Percentiles rank a stretch among this genome's conserved stretches.
phyloP scores from a whole-genome alignment of 2,797 vertebrate species.

The Acridotheres tristis region DNA sequence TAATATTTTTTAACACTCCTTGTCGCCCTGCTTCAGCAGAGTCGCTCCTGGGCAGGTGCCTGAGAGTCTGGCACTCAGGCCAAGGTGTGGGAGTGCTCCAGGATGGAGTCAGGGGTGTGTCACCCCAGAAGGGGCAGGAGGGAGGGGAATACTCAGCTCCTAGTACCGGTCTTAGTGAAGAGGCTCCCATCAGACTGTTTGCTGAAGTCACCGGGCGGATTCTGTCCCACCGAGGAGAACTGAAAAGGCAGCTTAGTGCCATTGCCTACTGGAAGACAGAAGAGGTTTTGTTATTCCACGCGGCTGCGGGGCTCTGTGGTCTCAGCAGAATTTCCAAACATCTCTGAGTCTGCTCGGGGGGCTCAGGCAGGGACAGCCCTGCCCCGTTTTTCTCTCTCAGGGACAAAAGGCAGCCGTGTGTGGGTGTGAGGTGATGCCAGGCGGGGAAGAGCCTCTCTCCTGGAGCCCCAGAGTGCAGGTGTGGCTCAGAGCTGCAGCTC shows the following conservation, averaged over 20 bases:
- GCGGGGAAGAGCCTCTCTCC: not conserved
- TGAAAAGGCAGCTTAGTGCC: slow-evolving; percentile 77
- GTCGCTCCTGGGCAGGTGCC: not conserved
- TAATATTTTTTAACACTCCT: not conserved
- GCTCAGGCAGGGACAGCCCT: not conserved
- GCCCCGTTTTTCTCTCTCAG: not conserved
- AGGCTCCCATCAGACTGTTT: slow-evolving; percentile 76
- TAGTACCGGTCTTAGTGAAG: slow-evolving; percentile 77
- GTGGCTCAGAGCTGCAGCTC: not conserved
- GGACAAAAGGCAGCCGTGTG: not conserved
- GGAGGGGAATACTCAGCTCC: not conserved
- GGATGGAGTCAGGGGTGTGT: not conserved
- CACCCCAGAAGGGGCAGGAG: not conserved
- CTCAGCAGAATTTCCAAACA: not conserved
- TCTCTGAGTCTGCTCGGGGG: not conserved
- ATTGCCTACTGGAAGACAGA: slow-evolving; percentile 78
- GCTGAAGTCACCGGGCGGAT: slow-evolving; percentile 77
- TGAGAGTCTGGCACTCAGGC: not conserved
- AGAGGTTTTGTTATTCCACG: slow-evolving; percentile 42
- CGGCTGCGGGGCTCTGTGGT: not conserved
- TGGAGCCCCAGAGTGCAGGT: not conserved
- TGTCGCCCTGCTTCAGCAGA: not conserved
- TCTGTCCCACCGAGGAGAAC: slow-evolving; percentile 78
- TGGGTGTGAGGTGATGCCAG: not conserved
- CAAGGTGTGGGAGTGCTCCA: not conserved